Base-by-base conservation (phyloP, 2,113 vertebrate genomes). In the Chionis minor region DNA sequence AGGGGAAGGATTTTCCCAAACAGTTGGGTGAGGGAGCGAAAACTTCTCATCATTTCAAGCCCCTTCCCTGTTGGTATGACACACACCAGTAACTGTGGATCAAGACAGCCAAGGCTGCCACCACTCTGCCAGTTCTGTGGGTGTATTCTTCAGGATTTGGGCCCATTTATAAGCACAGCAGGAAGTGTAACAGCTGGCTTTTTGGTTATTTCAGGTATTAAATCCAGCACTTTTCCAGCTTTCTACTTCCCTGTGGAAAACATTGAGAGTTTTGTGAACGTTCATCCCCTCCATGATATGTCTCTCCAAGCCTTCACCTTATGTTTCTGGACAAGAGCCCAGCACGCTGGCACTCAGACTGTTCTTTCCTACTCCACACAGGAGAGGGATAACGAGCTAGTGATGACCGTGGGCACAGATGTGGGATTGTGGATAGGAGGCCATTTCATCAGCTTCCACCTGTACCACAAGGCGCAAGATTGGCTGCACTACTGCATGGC, bases 401-500 rank as follows among this genome's bases (percentile, higher is more conserved):
- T 91, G 95, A 84, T 98, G 95, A 98, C 97, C 0, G 88, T 98
- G 59, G 97, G 95, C 14, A 20, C 94, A 4, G 97, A 98, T 11
- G 96, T 98, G 77, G 98, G 98, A 7, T 83, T 98, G 28, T 98
- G 98, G 98, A 82, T 99, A 0, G 98, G 98, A 20, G 98, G 98
- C 1, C 97, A 97, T 30, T 98, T 96, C 10, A 84, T 98, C 55
- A 98, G 98, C 87, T 97, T 99, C 55, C 97, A 98, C 5, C 91
- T 98, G 72, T 95, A 95, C 59, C 94, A 93, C 9, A 67, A 35
- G 32, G 91, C 98, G 0, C 81, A 89, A 14, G 96, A 93, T 6
- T 99, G 98, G 98, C 94, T 96, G 55, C 98, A 99, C 96, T 98
- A 98, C 96, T 99, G 98, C 71, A 4, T 98, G 32, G 97, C 97